Base-by-base conservation (phyloP, 2,113 vertebrate genomes). In the Alouatta palliata region DNA sequence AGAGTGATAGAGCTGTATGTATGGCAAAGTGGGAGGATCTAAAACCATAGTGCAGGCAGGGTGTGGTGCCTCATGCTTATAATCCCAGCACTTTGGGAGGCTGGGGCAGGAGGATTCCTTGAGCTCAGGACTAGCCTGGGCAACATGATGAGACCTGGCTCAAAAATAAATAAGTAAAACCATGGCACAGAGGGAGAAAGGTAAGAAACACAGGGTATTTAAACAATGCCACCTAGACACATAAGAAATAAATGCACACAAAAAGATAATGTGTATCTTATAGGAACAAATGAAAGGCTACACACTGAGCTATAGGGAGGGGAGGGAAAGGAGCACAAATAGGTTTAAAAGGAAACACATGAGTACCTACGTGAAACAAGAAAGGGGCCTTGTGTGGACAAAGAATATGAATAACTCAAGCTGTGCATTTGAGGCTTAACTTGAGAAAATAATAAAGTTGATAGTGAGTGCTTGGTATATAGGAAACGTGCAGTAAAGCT, bases 1-100 rank as follows among this genome's bases (percentile, higher is more conserved):
- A 25, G 56, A n/a, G 40, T n/a, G 6, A 17, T 2, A 40, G 86
- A 19, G 27, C 0, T 10, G 91, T 16, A 58, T 1, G 16, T 2
- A 4, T 0, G 25, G 47, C 30, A 5, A 11, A 0, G 1, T 3
- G 17, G 40, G 52, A 27, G 68, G 76, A 52, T 64, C 61, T 64
- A 32, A 64, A 64, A 64, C 61, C 27, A 64, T 14, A 14, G 61
- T 32, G 27, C 27, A 32, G 61, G 27, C 61, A 64, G 61, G 61
- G 61, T 64, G 61, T 32, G 12, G 61, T 64, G 12, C 61, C 12
- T 64, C 61, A 32, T 32, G 27, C 12, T 64, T 32, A 2, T 32
- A 64, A 64, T 32, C 27, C 61, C 61, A 64, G 61, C 61, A 64
- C 61, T 64, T 64, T 14, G 61, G 61, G 12, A 32, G 61, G 61